Evolutionary conservation across 92 coral and sea anemone species (phyloP), one percentile per base, ranked within the genome.

Genomic region (Palythoa caribaeorum): DNA sequence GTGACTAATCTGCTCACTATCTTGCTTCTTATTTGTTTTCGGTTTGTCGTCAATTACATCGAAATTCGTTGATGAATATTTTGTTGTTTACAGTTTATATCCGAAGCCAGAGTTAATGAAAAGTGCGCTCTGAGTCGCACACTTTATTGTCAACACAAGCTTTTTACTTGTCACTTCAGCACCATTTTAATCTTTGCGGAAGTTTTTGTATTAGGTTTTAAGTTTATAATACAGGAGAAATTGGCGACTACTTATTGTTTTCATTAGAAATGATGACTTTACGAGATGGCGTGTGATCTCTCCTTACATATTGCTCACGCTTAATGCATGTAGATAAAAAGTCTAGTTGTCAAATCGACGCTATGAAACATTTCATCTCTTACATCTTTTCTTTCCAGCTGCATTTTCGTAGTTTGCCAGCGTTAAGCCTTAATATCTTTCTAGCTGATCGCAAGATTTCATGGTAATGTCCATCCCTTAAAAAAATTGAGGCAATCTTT

Each of bases 31-130:
- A 65, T 48, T 86, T 81, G 63, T 65, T 28, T 21, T 81, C 55
- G 28, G 54, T 69, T 1, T 60, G 38, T 65, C 51, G 19, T 65
- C 86, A 66, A 21, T 66, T 20, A 65, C 21, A 38, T 17, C 39
- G 6, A 2, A 68, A 35, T 71, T 81, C 59, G 15, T 81, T 19
- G 57, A 40, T 81, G 76, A 48, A 68, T 81, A 81, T 65, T 81
- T 38, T 68, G 62, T 38, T 81, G 86, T 81, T 81, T 81, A 81
- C 54, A 47, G 59, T 81, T 77, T 66, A 66, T 66, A 21, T 44
- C 40, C 13, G 54, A 40, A 66, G 20, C 86, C 62, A 48, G 40
- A 35, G 28, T 40, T 65, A 80, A 65, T 40, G 73, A 38, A 28
- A 63, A 28, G 38, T 15, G 44, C 35, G 40, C 38, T 9, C 20